A percentile compares a stretch with the other conserved stretches of the same genome.
phyloP scores from a whole-genome alignment of 30 jellyfish, hydroid and myxozoan genomes.

The Cassiopea xamachana region DNA sequence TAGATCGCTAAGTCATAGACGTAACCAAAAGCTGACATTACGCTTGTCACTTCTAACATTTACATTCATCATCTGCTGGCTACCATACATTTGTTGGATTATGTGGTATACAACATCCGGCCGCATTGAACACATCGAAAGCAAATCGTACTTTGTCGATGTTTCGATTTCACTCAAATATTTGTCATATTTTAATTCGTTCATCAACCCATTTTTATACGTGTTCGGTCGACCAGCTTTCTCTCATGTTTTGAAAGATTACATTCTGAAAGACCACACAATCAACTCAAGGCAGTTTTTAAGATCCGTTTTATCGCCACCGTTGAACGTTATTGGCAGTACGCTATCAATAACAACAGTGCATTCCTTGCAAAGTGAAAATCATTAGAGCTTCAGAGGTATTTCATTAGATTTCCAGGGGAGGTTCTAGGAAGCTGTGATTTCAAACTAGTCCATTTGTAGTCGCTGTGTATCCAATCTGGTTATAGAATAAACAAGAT shows the following conservation, averaged over 20 bases:
- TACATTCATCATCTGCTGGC: conserved; percentile 47
- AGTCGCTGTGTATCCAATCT: no score
- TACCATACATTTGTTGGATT: conserved; percentile 51
- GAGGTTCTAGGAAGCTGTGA: neutral
- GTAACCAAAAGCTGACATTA: conserved; percentile 24
- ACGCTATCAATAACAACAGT: conserved; percentile 20
- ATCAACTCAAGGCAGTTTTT: neutral
- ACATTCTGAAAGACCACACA: neutral
- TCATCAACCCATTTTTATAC: conserved; percentile 48
- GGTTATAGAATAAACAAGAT: no score
- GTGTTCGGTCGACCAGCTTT: conserved; percentile 67
- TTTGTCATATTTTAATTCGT: conserved; percentile 38
- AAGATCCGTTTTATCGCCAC: conserved; percentile 13
- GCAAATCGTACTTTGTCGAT: conserved; percentile 9
- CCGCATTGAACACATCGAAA: neutral
- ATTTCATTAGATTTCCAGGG: neutral
- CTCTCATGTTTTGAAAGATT: conserved; percentile 16
- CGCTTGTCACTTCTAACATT: conserved; percentile 47
- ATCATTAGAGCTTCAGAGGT: neutral
- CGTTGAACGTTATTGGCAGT: conserved; percentile 22
- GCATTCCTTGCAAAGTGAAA: neutral
- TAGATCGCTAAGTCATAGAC: neutral
- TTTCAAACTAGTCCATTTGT: no score
- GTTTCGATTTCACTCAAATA: conserved; percentile 28
- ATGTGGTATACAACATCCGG: conserved; percentile 26